phyloP scores from a whole-genome alignment of 2,113 vertebrate genomes.

The Saguinus imperator region DNA sequence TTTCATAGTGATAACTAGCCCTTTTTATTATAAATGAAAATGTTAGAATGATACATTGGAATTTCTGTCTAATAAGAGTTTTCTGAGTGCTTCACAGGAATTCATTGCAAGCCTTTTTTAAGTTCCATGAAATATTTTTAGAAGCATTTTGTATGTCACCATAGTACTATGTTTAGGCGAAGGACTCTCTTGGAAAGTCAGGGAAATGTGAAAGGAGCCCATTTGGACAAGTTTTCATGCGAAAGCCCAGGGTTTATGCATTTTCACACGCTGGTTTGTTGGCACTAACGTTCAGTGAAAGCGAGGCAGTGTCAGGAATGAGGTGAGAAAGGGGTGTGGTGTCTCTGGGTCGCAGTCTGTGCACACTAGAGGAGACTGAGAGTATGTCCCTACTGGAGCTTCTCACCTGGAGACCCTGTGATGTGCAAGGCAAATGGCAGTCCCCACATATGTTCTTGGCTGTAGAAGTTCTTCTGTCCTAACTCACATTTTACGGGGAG shows the following conservation, averaged over 20 bases:
- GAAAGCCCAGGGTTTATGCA: no score
- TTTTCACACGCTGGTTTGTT: not conserved
- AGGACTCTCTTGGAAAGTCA: not conserved
- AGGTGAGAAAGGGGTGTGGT: not conserved
- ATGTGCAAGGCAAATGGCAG: not conserved
- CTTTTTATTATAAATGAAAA: not conserved
- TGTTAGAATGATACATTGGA: not conserved
- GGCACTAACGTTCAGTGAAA: not conserved
- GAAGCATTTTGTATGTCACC: not conserved
- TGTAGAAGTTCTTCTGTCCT: not conserved
- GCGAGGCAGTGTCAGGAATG: not conserved
- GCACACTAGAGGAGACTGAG: not conserved
- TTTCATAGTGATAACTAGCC: not conserved
- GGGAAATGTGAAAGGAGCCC: not conserved
- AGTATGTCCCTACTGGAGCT: not conserved
- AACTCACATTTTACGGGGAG: not conserved
- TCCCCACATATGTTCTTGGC: not conserved
- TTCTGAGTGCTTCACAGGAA: not conserved
- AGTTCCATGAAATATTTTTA: not conserved
- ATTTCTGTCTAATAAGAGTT: not conserved
- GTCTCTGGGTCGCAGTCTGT: accelerated
- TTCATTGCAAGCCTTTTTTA: not conserved
- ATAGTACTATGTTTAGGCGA: not conserved
- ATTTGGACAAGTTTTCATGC: no score
- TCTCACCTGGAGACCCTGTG: not conserved